Conservation (phyloP, 2,113 vertebrate species). For the Channa maculata region DNA sequence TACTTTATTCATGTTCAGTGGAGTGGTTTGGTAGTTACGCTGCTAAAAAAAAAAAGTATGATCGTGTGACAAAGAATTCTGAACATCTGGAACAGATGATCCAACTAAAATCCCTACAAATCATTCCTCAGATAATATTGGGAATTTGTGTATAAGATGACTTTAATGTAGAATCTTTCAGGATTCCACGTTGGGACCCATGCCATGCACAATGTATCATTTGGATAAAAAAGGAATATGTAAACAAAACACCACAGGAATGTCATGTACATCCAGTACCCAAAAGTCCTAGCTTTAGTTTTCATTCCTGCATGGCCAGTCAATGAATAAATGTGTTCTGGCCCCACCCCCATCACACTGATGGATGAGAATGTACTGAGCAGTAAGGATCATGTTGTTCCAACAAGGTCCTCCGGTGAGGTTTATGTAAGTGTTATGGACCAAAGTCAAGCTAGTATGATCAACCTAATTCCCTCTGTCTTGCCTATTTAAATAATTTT, state of each 20-base stretch:
- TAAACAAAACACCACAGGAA: slow-evolving; percentile 10
- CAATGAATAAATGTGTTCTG: slow-evolving; percentile 25
- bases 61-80: slow-evolving; percentile 11
- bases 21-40: slow-evolving; percentile 1
- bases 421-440: slow-evolving; percentile 3
- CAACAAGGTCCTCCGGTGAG: slow-evolving; percentile 9
- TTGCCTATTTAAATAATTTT: slow-evolving; percentile 11
- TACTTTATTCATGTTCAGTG: slow-evolving; percentile 5
- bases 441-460: background rate
- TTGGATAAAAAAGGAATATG: slow-evolving; percentile 26
- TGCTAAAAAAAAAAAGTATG: slow-evolving; percentile 1
- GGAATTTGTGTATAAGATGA: slow-evolving; percentile 7
- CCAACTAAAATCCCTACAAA: slow-evolving; percentile 43
- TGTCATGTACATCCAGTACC: slow-evolving; percentile 47
- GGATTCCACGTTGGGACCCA: background rate
- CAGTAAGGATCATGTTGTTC: background rate
- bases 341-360: background rate
- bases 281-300: slow-evolving; percentile 24
- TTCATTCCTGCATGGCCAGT: slow-evolving; percentile 18
- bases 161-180: slow-evolving; percentile 21
- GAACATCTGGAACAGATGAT: slow-evolving; percentile 38
- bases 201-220: background rate
- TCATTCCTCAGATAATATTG: slow-evolving; percentile 40
- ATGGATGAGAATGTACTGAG: slow-evolving; percentile 28
- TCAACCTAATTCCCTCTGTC: slow-evolving; percentile 12